Conservation (phyloP, 2,113 vertebrate genomes). For the Martes martes region DNA sequence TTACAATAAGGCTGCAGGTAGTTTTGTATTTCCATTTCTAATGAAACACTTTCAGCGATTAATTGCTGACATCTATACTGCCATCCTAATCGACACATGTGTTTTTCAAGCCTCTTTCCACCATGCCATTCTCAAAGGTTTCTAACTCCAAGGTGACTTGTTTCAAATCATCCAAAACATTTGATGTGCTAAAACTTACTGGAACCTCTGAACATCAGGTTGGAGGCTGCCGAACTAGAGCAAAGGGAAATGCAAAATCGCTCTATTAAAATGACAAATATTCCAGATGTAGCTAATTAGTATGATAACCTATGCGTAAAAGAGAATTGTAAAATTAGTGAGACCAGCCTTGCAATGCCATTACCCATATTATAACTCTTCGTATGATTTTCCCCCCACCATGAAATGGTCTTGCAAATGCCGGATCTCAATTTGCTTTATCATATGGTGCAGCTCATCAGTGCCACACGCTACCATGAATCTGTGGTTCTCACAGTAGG, state of each 20-base stretch:
- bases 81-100: not conserved
- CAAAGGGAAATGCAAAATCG: constrained; percentile 70
- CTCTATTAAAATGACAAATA: constrained; percentile 78
- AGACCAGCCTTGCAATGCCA: constrained; percentile 72
- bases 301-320: constrained; percentile 75
- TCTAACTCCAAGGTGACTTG: constrained; percentile 30
- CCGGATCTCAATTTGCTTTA: constrained; percentile 82
- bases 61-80: not conserved
- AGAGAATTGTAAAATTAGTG: constrained; percentile 82
- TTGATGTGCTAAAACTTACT: constrained; percentile 59
- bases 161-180: constrained; percentile 63
- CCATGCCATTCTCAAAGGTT: not conserved
- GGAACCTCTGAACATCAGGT: constrained; percentile 54
- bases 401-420: constrained; percentile 84
- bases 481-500: constrained; percentile 86
- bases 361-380: constrained; percentile 84
- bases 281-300: constrained; percentile 78
- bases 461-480: constrained; percentile 77
- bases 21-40: constrained; percentile 30
- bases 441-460: constrained; percentile 79
- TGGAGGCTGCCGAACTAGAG: constrained; percentile 66
- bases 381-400: constrained; percentile 75
- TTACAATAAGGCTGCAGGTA: not conserved
- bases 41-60: constrained; percentile 34
- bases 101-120: not conserved